Evolutionary conservation across 2,888 invertebrate genomes (phyloP), one percentile per base, ranked within the genome.

Genomic region (Epinotia bilunana): DNA sequence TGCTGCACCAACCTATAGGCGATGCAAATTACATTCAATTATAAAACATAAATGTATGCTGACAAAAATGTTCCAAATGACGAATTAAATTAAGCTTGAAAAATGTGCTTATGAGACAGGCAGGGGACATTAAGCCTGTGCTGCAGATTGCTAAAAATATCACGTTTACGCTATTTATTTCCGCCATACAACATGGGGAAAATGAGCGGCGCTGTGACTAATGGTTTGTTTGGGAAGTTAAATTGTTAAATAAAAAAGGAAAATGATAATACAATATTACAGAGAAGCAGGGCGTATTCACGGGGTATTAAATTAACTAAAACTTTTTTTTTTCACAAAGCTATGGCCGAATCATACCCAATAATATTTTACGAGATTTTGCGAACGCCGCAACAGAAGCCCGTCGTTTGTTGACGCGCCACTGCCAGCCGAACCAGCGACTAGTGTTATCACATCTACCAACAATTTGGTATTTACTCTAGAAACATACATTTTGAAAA

Each of bases 21-120:
- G 5, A 74, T 74, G 69, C 74, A 70, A 58, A 74, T 74, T 13
- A 18, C n/a, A 70, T 64, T 63, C 39, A 58, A 63, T 64, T 70
- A 74, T 23, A 53, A 69, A 63, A 74, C n/a, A 58, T 49, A 60
- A 20, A 64, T 39, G 39, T 64, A 46, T 2, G 28, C 55, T 62
- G 53, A 60, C 53, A 70, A 74, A 69, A 64, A 70, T 74, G 58
- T 63, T 57, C 16, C 16, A 60, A 70, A 70, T 49, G 63, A 70
- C 39, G 58, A 13, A 39, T 70, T 55, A 69, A 62, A 57, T 74
- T 61, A 61, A 74, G 28, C 57, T 58, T 63, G 18, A 63, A 16
- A 2, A 72, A 57, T 55, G 55, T 4, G 16, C 33, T 64, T 53
- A 18, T 20, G 23, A 39, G 12, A n/a, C 23, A 28, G 69, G 23